These are phyloP conservation scores for Leucozona laternaria DNA, from an alignment of 2,888 invertebrate genomes.

Conservation along the genomic window DNA sequence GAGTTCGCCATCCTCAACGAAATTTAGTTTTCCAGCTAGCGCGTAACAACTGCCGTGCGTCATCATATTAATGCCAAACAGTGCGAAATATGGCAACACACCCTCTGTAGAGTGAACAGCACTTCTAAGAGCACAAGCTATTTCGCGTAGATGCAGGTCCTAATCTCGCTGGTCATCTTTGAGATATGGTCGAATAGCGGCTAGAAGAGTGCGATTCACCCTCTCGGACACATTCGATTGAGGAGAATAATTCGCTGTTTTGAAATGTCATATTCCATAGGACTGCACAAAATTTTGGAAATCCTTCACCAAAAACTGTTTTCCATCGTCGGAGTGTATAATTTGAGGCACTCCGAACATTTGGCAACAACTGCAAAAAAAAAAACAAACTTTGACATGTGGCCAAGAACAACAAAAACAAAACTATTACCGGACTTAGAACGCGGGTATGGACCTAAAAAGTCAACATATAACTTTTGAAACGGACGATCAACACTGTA, in stretches of 20 bases:
- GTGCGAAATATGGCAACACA: slow-evolving; percentile 45
- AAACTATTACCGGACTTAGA: too few relatives aligned
- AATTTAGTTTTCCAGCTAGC: too few relatives aligned
- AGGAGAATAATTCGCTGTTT: slow-evolving; percentile 58
- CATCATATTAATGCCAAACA: slow-evolving; percentile 54
- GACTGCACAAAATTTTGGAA: slow-evolving; percentile 55
- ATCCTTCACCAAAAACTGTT: slow-evolving; percentile 73
- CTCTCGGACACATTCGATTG: too few relatives aligned
- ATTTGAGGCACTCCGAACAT: slow-evolving; percentile 35
- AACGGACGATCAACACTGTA: too few relatives aligned
- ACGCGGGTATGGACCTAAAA: too few relatives aligned
- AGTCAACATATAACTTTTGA: too few relatives aligned
- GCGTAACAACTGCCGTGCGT: not conserved
- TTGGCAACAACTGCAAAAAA: too few relatives aligned
- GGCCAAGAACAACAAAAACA: too few relatives aligned
- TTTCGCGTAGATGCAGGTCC: slow-evolving; percentile 59
- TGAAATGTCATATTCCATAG: slow-evolving; percentile 13
- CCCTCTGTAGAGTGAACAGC: slow-evolving; percentile 45
- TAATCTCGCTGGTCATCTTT: slow-evolving; percentile 65
- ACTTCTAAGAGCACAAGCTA: slow-evolving; percentile 52
- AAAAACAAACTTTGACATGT: too few relatives aligned
- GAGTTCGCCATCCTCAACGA: too few relatives aligned
- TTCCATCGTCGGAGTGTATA: slow-evolving; percentile 76
- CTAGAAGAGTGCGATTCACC: slow-evolving; percentile 25
- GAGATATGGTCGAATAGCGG: slow-evolving; percentile 76